These are phyloP conservation scores for Oryzias woworae DNA, from an alignment of 2,113 vertebrate genomes.

Conservation along the genomic window DNA sequence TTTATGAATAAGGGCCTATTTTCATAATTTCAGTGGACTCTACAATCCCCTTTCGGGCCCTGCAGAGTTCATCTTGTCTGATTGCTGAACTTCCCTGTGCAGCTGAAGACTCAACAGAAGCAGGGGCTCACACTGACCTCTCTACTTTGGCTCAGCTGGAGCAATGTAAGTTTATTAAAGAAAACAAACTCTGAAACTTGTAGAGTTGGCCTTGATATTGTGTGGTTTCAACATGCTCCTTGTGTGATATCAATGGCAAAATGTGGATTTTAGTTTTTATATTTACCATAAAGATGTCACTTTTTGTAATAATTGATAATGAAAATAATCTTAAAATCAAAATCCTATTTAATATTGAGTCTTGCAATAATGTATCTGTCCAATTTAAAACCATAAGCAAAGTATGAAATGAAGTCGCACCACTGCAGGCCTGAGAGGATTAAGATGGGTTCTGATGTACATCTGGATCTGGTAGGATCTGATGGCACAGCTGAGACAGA, in stretches of 20 bases:
- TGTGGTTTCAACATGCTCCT: slow-evolving; percentile 43
- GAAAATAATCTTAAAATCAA: not conserved
- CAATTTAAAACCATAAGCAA: slow-evolving; percentile 13
- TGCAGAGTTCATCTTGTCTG: slow-evolving; percentile 43
- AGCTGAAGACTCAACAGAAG: slow-evolving; percentile 69
- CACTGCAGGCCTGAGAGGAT: slow-evolving; percentile 50
- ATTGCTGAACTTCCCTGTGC: slow-evolving; percentile 33
- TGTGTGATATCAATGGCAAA: slow-evolving; percentile 38
- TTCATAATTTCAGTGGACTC: slow-evolving; percentile 10
- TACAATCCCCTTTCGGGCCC: slow-evolving; percentile 15
- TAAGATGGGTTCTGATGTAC: slow-evolving; percentile 52
- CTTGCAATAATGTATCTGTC: not conserved
- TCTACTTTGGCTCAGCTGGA: slow-evolving; percentile 72
- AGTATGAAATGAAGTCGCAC: slow-evolving; percentile 50
- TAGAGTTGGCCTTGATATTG: slow-evolving; percentile 41
- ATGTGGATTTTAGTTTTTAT: not conserved
- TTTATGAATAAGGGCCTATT: not conserved
- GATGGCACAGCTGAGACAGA: slow-evolving; percentile 68
- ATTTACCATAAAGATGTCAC: slow-evolving; percentile 9
- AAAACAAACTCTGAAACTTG: slow-evolving; percentile 75
- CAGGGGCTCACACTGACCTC: slow-evolving; percentile 66
- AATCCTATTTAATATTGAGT: slow-evolving; percentile 1
- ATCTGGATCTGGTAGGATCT: slow-evolving; percentile 71
- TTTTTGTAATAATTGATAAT: not conserved
- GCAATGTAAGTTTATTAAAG: slow-evolving; percentile 81